Conservation (phyloP, 2,113 vertebrate genomes). For the Xiphorhynchus elegans region DNA sequence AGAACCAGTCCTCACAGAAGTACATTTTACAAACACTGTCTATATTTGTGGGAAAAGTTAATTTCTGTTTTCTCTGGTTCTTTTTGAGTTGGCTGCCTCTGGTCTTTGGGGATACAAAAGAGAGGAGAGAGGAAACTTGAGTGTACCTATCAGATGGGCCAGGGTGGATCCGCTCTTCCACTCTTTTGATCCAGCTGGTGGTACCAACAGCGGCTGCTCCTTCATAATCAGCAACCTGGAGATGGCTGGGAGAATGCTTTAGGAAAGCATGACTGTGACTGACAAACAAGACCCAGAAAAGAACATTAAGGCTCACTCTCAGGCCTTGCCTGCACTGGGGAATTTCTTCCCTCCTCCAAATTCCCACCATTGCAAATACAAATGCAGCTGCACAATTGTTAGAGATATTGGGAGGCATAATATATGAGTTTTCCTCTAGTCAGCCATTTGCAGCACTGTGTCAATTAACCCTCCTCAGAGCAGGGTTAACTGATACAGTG, state of each 20-base stretch:
- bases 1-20: not conserved
- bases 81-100: not conserved
- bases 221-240: not conserved
- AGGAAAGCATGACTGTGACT: conserved; percentile 12
- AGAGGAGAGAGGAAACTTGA: not conserved
- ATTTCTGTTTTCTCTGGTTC: not conserved
- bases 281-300: conserved; percentile 42
- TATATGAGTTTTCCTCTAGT: conserved; percentile 58
- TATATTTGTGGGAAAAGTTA: not conserved
- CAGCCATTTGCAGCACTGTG: conserved; percentile 59
- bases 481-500: conserved; percentile 66
- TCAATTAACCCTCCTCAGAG: conserved; percentile 68
- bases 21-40: not conserved
- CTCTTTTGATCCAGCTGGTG: not conserved
- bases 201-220: not conserved
- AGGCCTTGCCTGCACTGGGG: conserved; percentile 1
- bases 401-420: conserved; percentile 47
- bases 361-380: conserved; percentile 47
- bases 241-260: conserved; percentile 29
- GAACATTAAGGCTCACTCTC: conserved; percentile 24
- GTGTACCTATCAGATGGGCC: not conserved
- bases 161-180: not conserved
- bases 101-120: not conserved
- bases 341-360: conserved; percentile 48
- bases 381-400: conserved; percentile 65